Conservation (phyloP, 2,888 invertebrate species). For the Thelaira solivaga region DNA sequence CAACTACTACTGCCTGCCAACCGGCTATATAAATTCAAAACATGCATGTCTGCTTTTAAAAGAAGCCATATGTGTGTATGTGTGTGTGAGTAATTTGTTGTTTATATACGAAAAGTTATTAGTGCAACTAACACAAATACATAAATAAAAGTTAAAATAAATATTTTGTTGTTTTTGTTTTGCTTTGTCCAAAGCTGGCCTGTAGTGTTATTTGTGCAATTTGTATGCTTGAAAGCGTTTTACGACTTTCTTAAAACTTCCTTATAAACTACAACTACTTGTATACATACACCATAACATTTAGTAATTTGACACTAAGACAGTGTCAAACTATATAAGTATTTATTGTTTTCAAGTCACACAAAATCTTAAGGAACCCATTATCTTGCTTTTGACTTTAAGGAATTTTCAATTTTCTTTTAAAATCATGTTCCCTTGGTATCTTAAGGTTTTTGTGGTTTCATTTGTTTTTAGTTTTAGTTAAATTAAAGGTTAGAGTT, state of each 20-base stretch:
- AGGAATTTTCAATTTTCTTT: conserved; percentile 75
- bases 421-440: conserved; percentile 65
- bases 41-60: too few species aligned
- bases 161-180: conserved; percentile 12
- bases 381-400: conserved; percentile 52
- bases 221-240: conserved; percentile 76
- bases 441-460: conserved; percentile 55
- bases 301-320: conserved; percentile 11
- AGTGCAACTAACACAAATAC: neutral
- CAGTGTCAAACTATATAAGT: conserved; percentile 72
- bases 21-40: too few species aligned
- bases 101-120: conserved; percentile 7
- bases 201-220: conserved; percentile 71
- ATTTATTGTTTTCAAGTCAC: conserved; percentile 52
- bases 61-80: too few species aligned
- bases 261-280: conserved; percentile 31
- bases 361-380: conserved; percentile 36
- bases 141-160: neutral
- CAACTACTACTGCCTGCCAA: too few species aligned
- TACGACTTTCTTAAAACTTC: conserved; percentile 69
- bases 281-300: conserved; percentile 57
- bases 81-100: conserved; percentile 3
- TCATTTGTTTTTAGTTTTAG: conserved; percentile 31
- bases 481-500: conserved; percentile 31
- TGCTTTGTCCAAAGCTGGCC: conserved; percentile 33